phyloP scores from a whole-genome alignment of 2,797 vertebrate species.

The Nyctibius grandis region DNA sequence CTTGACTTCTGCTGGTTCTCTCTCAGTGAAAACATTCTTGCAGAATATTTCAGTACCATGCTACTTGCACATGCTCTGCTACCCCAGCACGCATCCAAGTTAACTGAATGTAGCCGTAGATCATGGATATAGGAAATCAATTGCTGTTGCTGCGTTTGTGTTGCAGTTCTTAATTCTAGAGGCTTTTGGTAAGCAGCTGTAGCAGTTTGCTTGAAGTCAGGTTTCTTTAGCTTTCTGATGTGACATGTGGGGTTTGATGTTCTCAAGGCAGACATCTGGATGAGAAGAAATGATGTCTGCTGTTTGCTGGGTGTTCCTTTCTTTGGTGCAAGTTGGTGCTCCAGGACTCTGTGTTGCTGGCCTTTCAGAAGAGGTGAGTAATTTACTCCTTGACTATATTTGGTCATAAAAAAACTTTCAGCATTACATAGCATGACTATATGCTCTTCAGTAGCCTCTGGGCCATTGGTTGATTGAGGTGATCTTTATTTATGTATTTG shows the following conservation, averaged over 20 bases:
- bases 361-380: background rate
- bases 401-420: background rate
- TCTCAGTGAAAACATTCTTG: background rate
- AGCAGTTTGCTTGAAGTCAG: background rate
- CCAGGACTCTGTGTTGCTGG: background rate
- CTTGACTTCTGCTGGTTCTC: background rate
- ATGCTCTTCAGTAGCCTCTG: background rate
- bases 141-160: background rate
- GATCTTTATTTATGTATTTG: background rate
- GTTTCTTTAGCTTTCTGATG: background rate
- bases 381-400: background rate
- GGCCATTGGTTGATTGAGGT: background rate
- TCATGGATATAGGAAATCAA: background rate
- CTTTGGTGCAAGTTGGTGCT: background rate
- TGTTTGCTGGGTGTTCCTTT: background rate
- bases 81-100: background rate
- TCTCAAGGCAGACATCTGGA: background rate
- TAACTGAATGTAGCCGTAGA: background rate
- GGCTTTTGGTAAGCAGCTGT: background rate
- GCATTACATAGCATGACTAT: background rate
- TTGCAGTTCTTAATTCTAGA: background rate
- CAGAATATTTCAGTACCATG: background rate
- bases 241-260: background rate
- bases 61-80: background rate
- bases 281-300: background rate